Evolutionary conservation across 2,888 invertebrate genomes (phyloP).

Genomic region (Taphrorychus bicolor): DNA sequence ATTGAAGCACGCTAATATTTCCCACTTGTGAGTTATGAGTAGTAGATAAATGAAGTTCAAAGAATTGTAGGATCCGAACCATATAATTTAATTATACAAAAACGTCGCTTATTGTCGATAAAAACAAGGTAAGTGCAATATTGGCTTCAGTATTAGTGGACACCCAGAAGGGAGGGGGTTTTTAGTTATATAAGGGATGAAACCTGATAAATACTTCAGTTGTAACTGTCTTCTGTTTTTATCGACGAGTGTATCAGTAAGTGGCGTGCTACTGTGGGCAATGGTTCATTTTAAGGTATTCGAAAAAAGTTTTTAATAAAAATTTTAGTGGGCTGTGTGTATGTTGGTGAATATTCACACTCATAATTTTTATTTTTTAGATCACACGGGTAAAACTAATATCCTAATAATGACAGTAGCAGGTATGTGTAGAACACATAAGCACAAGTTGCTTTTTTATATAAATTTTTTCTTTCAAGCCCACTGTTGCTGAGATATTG

Average conservation of each 20-base stretch:
- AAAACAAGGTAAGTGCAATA: constrained; percentile 48
- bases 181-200: constrained; percentile 55
- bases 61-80: too few species aligned
- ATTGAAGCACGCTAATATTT: too few species aligned
- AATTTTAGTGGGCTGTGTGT: not conserved
- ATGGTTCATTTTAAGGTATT: not conserved
- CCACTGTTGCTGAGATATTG: too few species aligned
- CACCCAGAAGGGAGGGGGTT: constrained; percentile 47
- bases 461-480: too few species aligned
- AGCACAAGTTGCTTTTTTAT: too few species aligned
- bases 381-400: too few species aligned
- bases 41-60: too few species aligned
- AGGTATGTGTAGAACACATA: too few species aligned
- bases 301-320: too few species aligned
- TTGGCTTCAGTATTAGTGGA: constrained; percentile 44
- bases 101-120: constrained; percentile 43
- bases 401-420: too few species aligned
- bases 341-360: not conserved
- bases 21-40: too few species aligned
- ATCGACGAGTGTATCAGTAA: not conserved
- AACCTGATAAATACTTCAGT: constrained; percentile 53
- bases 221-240: constrained; percentile 10
- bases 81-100: constrained; percentile 33
- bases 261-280: not conserved
- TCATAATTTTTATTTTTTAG: not conserved